Base-by-base conservation (phyloP, 1,140 invertebrate species). In the Anastrepha obliqua region DNA sequence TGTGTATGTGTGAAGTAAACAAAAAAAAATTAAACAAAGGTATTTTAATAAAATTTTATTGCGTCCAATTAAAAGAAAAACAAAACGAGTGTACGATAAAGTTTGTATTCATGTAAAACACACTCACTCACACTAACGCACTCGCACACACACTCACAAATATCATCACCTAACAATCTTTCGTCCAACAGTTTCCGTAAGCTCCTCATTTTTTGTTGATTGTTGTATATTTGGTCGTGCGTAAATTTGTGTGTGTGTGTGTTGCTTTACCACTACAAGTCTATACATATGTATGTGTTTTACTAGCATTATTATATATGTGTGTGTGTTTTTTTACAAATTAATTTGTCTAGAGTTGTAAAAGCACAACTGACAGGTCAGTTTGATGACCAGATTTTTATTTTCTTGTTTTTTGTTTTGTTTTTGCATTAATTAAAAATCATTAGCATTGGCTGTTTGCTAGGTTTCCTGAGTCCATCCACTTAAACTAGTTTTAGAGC, bases 31-130 rank as follows among this genome's bases (percentile, higher is more conserved):
- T 20, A 55, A 29, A 81, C 47, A 81, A 81, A 29, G 7, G 47
- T 29, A 42, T 44, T 81, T 81, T 81, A 81, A 81, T 13, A 81
- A 15, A 55, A 81, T 81, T 81, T 81, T 55, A 81, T 81, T 81
- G 74, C 74, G 74, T 81, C 74, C 74, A 81, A 81, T 81, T 81
- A 81, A 58, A 20, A 55, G 6, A 78, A 81, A 29, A 55, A 39
- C 13, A 74, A 74, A 44, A 44, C 44, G 51, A 20, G 29, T 81
- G n/a, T 55, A 55, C 55, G 17, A 81, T 55, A 51, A 81, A 47
- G 42, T 74, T 51, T 78, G 47, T 78, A 78, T 78, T 51, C 17
- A n/a, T 15, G 42, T 55, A n/a, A n/a, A 51, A 44, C 13, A 20
- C 15, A 74, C 2, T 47, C 44, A 47, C 15, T n/a, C 67, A 70